phyloP scores from a whole-genome alignment of 92 coral and sea anemone species.

The Epizoanthus scotinus region DNA sequence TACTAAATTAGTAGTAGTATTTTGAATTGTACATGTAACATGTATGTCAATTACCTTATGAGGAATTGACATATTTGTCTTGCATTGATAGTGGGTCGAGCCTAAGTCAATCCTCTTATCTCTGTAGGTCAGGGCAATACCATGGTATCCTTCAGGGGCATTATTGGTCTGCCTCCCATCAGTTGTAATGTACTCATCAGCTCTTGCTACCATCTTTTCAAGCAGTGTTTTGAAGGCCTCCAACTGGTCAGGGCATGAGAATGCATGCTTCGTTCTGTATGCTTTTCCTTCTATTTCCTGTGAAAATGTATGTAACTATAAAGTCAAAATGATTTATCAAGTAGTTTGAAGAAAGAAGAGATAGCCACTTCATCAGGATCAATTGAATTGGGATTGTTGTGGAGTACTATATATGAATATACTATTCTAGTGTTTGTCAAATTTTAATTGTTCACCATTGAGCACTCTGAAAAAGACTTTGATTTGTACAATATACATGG shows the following conservation, averaged over 20 bases:
- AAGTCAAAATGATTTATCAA: not conserved
- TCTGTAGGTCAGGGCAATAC: conserved; percentile 49
- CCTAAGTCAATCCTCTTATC: conserved; percentile 52
- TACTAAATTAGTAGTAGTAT: too few species aligned
- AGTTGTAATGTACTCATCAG: conserved; percentile 45
- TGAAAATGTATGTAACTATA: conserved; percentile 9
- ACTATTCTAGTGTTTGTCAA: too few species aligned
- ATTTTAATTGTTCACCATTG: too few species aligned
- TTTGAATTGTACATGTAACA: too few species aligned
- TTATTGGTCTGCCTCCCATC: conserved; percentile 44
- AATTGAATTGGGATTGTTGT: too few species aligned
- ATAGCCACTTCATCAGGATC: too few species aligned
- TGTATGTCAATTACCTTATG: conserved; percentile 30
- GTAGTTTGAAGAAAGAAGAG: not conserved
- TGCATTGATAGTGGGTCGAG: conserved; percentile 42
- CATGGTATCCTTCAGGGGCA: conserved; percentile 48
- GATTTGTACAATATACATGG: too few species aligned
- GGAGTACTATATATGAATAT: too few species aligned
- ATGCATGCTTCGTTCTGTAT: conserved; percentile 53
- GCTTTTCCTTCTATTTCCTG: conserved; percentile 39
- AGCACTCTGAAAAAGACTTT: too few species aligned
- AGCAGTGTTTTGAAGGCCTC: conserved; percentile 45
- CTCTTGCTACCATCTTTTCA: conserved; percentile 50
- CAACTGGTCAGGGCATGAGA: conserved; percentile 44
- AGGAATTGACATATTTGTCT: conserved; percentile 57